Evolutionary conservation across 2,113 vertebrate genomes (phyloP).

Genomic region (Arizona elegans): DNA sequence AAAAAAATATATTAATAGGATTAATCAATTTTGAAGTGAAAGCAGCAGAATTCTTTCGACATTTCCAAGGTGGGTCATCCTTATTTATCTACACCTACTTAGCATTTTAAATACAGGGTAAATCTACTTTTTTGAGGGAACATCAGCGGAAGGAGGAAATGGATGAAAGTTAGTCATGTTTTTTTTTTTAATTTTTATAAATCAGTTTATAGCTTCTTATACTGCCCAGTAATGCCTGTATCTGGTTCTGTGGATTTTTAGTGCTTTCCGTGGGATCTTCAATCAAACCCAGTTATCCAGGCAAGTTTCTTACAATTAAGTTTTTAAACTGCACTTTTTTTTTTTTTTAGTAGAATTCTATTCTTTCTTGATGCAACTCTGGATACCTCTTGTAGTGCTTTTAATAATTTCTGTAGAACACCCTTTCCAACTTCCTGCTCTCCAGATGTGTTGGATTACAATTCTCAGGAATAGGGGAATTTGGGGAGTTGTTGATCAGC

Average conservation of each 20-base stretch:
- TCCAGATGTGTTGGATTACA: background rate
- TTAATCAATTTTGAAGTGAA: constrained; percentile 6
- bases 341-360: background rate
- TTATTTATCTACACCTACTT: background rate
- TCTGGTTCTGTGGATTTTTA: background rate
- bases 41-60: background rate
- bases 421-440: background rate
- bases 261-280: constrained; percentile 1
- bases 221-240: background rate
- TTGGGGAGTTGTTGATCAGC: background rate
- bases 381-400: background rate
- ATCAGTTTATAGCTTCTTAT: constrained; percentile 1
- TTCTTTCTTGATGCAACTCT: background rate
- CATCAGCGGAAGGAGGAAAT: no score
- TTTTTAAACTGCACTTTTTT: constrained; percentile 2
- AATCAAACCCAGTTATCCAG: constrained; percentile 23
- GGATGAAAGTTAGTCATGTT: accelerated
- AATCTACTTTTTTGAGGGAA: background rate
- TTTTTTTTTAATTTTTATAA: background rate
- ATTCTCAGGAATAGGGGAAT: background rate
- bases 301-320: constrained; percentile 19
- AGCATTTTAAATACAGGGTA: accelerated
- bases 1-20: constrained; percentile 11
- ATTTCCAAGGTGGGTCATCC: background rate
- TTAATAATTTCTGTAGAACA: background rate